Conservation (phyloP, 2,888 invertebrate genomes). For the Drosophila imparisetae region DNA sequence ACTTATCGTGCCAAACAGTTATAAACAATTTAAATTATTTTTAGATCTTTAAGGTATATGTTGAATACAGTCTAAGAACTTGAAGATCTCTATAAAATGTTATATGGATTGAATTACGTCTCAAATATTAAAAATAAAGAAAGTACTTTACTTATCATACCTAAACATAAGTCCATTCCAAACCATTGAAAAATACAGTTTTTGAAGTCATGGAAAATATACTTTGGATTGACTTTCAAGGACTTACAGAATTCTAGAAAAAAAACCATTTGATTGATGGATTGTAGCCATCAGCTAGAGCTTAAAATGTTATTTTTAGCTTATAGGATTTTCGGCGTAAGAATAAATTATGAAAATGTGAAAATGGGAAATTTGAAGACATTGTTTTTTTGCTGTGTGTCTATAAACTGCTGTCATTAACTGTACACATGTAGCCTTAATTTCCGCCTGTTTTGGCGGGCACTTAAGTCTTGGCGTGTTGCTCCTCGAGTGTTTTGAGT, state of each 20-base stretch:
- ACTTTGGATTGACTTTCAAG: background rate
- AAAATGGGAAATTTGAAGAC: background rate
- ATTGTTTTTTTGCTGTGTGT: background rate
- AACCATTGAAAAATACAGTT: background rate
- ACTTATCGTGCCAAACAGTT: background rate
- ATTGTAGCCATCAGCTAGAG: background rate
- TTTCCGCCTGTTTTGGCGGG: constrained; percentile 23
- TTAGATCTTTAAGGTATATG: background rate
- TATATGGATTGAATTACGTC: background rate
- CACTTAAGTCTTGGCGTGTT: constrained; percentile 24
- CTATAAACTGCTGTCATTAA: background rate
- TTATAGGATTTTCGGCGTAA: background rate
- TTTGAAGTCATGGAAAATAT: background rate
- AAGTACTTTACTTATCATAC: background rate
- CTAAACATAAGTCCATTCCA: background rate
- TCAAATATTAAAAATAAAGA: background rate
- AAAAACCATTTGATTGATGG: background rate
- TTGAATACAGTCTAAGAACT: background rate
- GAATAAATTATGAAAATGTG: background rate
- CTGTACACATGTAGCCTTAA: background rate
- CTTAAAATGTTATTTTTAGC: rapidly evolving
- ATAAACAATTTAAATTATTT: background rate
- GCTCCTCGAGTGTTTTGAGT: constrained; percentile 18
- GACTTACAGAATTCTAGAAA: background rate
- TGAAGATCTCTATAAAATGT: background rate